Evolutionary conservation across 2,888 invertebrate genomes (phyloP), one percentile per base, ranked within the genome.

Genomic region (Panopea generosa): DNA sequence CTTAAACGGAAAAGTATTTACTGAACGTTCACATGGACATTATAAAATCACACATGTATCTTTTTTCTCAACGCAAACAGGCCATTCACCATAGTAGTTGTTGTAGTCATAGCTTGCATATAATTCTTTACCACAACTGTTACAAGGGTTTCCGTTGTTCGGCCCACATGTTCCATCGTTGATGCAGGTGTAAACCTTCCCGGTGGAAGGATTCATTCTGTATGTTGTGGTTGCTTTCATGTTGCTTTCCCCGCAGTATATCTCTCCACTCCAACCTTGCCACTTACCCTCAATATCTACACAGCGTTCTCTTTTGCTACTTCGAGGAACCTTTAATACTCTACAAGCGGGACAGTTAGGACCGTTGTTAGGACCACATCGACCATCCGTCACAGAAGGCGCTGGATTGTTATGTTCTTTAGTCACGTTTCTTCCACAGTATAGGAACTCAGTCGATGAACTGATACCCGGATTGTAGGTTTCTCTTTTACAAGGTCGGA

Each of bases 291-390:
- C 20, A 14, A 14, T 7, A 16, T 52, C 14, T 7, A 52, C 33
- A 4, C 4, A 22, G 6, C 52, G 9, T 7, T 52, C 11, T 18
- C 52, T 20, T 16, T 14, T 14, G 2, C 7, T 9, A 16, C 52
- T 52, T 6, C 16, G 7, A 6, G 52, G 52, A 14, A 4, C 16
- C 16, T 18, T 22, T 14, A 52, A 22, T 14, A 52, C 52, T 14
- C 52, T 16, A 20, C 52, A 52, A 7, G 52, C 52, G 6, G 52
- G 52, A 16, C 52, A 52, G 22, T 52, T 52, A 7, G 52, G 52
- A 14, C 52, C 52, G 16, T 52, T 52, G 52, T 52, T 52, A 14
- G 52, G 52, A 24, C 52, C 52, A 52, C 52, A 52, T 18, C 2
- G 3, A 6, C 52, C 52, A 22, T 52, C 22, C 16, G 52, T 52